phyloP scores from a whole-genome alignment of 1,140 invertebrate genomes.

The Brachionus manjavacas region DNA sequence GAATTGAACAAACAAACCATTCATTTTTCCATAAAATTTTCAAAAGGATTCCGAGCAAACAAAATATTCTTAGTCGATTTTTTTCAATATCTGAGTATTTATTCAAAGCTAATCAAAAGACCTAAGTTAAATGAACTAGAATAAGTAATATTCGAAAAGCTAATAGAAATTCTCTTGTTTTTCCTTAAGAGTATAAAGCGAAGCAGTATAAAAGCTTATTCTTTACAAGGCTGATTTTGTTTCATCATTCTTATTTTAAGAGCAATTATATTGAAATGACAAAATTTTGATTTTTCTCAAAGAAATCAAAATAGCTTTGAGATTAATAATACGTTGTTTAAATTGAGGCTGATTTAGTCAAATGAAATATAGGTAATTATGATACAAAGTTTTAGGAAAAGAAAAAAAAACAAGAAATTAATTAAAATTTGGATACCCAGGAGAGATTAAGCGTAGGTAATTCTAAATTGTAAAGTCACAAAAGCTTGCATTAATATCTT shows the following conservation, averaged over 20 bases:
- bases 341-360: background rate
- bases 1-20: background rate
- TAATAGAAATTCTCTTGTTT: background rate
- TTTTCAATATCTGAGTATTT: slow-evolving; percentile 5
- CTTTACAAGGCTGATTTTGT: background rate
- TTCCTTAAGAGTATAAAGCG: background rate
- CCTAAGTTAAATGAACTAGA: background rate
- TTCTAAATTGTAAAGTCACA: background rate
- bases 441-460: background rate
- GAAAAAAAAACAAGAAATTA: background rate
- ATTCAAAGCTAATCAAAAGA: background rate
- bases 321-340: slow-evolving; percentile 12
- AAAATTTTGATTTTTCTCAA: background rate
- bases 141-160: background rate
- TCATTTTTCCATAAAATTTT: background rate
- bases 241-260: background rate
- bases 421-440: slow-evolving; percentile 13
- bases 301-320: background rate
- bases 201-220: background rate
- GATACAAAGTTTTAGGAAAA: background rate
- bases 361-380: slow-evolving; percentile 26
- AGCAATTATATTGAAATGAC: background rate
- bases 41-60: background rate
- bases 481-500: background rate
- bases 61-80: slow-evolving; percentile 1